A percentile compares a stretch with the other conserved stretches of the same genome.
phyloP scores from a whole-genome alignment of 2,888 invertebrate species.

The Drosophila paramelanica region DNA sequence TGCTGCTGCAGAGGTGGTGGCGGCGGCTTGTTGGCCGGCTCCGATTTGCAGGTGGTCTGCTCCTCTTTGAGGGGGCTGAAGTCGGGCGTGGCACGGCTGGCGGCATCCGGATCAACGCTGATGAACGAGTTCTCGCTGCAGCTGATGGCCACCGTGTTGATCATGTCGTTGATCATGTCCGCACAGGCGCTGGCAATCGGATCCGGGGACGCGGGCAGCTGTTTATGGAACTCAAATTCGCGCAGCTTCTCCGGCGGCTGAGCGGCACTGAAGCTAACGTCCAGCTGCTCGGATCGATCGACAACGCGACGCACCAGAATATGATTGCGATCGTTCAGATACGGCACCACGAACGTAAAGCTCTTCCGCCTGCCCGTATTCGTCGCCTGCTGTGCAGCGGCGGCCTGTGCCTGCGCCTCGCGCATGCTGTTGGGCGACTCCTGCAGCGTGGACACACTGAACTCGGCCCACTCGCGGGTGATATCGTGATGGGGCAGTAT shows the following conservation, averaged over 20 bases:
- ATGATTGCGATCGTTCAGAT: slow-evolving; percentile 87
- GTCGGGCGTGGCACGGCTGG: slow-evolving; percentile 19
- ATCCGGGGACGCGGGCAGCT: slow-evolving; percentile 44
- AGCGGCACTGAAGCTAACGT: slow-evolving; percentile 62
- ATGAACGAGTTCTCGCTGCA: slow-evolving; percentile 86
- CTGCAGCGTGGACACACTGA: slow-evolving; percentile 83
- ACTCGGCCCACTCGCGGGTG: slow-evolving; percentile 84
- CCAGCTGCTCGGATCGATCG: slow-evolving; percentile 82
- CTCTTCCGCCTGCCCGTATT: slow-evolving; percentile 67
- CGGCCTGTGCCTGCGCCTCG: slow-evolving; percentile 54
- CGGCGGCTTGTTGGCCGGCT: slow-evolving; percentile 20
- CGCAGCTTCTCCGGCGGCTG: slow-evolving; percentile 50
- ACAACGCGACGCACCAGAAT: slow-evolving; percentile 86
- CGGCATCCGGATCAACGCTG: slow-evolving; percentile 68
- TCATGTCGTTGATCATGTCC: slow-evolving; percentile 86
- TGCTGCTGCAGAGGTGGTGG: slow-evolving; percentile 36
- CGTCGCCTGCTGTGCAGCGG: slow-evolving; percentile 66
- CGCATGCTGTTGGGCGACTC: slow-evolving; percentile 50
- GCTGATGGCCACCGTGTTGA: slow-evolving; percentile 88
- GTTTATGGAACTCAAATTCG: slow-evolving; percentile 73
- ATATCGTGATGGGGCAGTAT: slow-evolving; percentile 83
- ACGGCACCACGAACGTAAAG: slow-evolving; percentile 87
- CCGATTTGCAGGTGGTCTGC: slow-evolving; percentile 6
- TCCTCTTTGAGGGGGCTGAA: slow-evolving; percentile 38
- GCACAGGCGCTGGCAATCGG: slow-evolving; percentile 73